Base-by-base conservation (phyloP, 1,140 invertebrate species). In the Euschistus heros region DNA sequence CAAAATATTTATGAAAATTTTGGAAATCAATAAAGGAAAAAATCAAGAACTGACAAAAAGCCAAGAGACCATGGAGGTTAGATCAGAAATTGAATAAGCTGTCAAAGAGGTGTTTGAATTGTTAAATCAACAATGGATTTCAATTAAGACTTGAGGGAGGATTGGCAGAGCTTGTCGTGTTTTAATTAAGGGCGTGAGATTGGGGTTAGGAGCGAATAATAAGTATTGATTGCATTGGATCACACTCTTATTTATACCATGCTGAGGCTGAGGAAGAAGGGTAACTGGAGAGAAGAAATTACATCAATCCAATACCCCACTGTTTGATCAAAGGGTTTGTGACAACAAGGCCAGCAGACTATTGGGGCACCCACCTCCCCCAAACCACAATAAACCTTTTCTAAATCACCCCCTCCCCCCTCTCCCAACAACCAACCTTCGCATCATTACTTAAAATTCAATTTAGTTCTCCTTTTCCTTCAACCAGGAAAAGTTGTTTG, bases 241-340 rank as follows among this genome's bases (percentile, higher is more conserved):
- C 59, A 61, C 59, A 61, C 59, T 44, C 59, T 61, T 61, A 61
- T 61, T 61, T 61, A 61, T 59, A 27, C 47, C 54, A 22, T 57
- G 54, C 20, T 20, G 54, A 26, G 54, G 24, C 54, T 17, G 24
- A 26, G 54, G 54, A 57, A 26, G 22, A 26, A 26, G 18, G 54
- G 24, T 15, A 57, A 24, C 18, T 57, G 18, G 47, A 22, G 47
- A 24, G 55, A 61, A 61, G 59, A 61, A 61, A 61, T 61, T 61
- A 61, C 59, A 61, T 37, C 15, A 44, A 61, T 42, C 59, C 59
- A 61, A 61, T 61, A 61, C 37, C 30, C 27, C 59, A 33, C 37
- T 61, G 59, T 61, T 61, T 61, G 59, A 61, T 61, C 59, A 61
- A 61, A 61, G 59, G 59, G 59, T 61, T 61, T 42, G 59, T 61